Conservation (phyloP, 2,888 invertebrate genomes). For the Icerya purchasi region DNA sequence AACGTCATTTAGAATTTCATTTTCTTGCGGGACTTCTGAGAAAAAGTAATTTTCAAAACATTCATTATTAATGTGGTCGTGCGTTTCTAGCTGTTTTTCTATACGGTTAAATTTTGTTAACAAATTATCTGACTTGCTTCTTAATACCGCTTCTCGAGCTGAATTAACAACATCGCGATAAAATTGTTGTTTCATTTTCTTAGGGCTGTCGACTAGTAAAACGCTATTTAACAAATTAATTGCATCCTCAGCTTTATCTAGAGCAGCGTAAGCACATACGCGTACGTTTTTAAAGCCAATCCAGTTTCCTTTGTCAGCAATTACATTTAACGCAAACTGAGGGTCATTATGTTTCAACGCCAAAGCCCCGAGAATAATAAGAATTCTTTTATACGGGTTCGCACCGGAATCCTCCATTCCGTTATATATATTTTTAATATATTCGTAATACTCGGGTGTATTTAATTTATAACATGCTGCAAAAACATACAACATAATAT, state of each 20-base stretch:
- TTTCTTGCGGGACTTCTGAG: background rate
- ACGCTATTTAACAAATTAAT: background rate
- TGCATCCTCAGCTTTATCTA: background rate
- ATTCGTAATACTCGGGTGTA: slow-evolving; percentile 39
- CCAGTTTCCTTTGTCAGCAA: slow-evolving; percentile 30
- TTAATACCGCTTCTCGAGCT: slow-evolving; percentile 30
- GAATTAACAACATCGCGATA: slow-evolving; percentile 26
- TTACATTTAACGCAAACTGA: slow-evolving; percentile 42
- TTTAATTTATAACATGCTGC: slow-evolving; percentile 62
- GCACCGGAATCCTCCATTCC: slow-evolving; percentile 35
- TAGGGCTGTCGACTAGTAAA: background rate
- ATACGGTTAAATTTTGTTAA: slow-evolving; percentile 34
- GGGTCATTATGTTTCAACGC: slow-evolving; percentile 46
- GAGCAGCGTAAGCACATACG: slow-evolving; percentile 1
- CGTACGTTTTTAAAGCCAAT: slow-evolving; percentile 37
- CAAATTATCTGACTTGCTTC: slow-evolving; percentile 30
- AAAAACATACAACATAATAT: slow-evolving; percentile 39
- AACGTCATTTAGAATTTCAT: background rate
- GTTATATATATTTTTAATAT: slow-evolving; percentile 38
- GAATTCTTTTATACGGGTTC: slow-evolving; percentile 36
- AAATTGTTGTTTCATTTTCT: background rate
- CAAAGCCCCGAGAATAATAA: slow-evolving; percentile 39
- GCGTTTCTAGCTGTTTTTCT: slow-evolving; percentile 32
- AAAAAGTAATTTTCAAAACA: background rate
- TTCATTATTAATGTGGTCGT: slow-evolving; percentile 27